Evolutionary conservation across 2,797 vertebrate species (phyloP), one percentile per base, ranked within the genome.

Genomic region (Acrossocheilus wenchowensis): DNA sequence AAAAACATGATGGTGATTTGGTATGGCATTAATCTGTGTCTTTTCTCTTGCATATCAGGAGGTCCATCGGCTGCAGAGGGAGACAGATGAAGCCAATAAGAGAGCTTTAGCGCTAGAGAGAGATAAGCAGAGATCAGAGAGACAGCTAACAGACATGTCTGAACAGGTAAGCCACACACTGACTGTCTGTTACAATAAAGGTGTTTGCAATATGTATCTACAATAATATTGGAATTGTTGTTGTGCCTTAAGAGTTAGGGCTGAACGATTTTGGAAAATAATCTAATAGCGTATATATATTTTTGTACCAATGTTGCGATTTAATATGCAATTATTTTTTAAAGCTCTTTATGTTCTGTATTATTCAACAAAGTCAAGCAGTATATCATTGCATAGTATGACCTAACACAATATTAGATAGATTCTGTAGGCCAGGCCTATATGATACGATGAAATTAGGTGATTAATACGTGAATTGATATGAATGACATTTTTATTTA

Each of bases 61-160:
- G 91, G 98, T 99, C 88, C 97, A 97, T 45, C 94, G 95, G 82
- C 92, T 99, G 72, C 97, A 98, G 89, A 98, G 97, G 84, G 96
- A 96, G 23, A 95, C 95, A 0, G 97, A 98, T 83, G 97, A 97
- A 86, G 95, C 95, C 77, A 98, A 97, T 89, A 97, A 98, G 83
- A 91, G 91, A 43, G 94, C 94, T 41, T 96, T 96, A 23, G 69
- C 93, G 14, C 91, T 97, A 87, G 97, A 97, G 90, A 96, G 95
- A 90, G 97, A 97, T 6, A 97, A 97, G 88, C 94, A 96, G 91
- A 96, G 95, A 85, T 92, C 95, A 83, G 95, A 97, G 92, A 94
- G 96, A 90, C 96, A 97, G 93, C 94, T 97, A 17, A 96, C 96
- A 89, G 97, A 99, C 86, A 96, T 97, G 83, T 98, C 97, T 85